phyloP scores from a whole-genome alignment of 2,113 vertebrate genomes.

The Morone chrysops region DNA sequence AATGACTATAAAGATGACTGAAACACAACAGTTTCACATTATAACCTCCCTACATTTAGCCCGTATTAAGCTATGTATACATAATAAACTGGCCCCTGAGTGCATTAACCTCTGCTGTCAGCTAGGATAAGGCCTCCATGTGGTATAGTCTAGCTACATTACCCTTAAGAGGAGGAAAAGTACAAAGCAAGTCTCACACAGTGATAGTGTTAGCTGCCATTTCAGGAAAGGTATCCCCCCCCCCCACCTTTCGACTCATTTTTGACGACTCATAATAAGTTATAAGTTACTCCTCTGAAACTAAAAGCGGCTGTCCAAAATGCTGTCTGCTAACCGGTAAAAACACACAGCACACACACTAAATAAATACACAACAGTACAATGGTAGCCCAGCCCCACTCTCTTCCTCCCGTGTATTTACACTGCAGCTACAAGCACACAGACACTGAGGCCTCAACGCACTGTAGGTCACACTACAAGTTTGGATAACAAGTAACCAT shows the following conservation, averaged over 20 bases:
- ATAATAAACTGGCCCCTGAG: not conserved
- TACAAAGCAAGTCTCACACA: not conserved
- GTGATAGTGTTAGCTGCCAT: too few relatives aligned
- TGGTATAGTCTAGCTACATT: not conserved
- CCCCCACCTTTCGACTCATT: too few relatives aligned
- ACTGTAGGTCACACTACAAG: too few relatives aligned
- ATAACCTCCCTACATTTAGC: not conserved
- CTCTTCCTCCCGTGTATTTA: not conserved
- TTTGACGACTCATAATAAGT: not conserved
- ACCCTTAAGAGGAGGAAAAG: not conserved
- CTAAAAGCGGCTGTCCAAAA: not conserved
- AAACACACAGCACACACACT: not conserved
- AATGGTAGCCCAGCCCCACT: not conserved
- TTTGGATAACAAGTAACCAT: too few relatives aligned
- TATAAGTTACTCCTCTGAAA: not conserved
- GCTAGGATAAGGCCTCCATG: not conserved
- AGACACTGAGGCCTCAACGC: constrained; percentile 18
- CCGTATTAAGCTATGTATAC: too few relatives aligned
- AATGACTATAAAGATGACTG: not conserved
- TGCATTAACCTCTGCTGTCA: not conserved
- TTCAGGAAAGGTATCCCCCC: too few relatives aligned
- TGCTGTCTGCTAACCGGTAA: not conserved
- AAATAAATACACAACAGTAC: not conserved
- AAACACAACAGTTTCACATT: not conserved
- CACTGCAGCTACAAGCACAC: not conserved